Percentiles rank a stretch among this genome's conserved stretches.
phyloP scores from a whole-genome alignment of 2,888 invertebrate genomes.

The Phyto melanocephala region DNA sequence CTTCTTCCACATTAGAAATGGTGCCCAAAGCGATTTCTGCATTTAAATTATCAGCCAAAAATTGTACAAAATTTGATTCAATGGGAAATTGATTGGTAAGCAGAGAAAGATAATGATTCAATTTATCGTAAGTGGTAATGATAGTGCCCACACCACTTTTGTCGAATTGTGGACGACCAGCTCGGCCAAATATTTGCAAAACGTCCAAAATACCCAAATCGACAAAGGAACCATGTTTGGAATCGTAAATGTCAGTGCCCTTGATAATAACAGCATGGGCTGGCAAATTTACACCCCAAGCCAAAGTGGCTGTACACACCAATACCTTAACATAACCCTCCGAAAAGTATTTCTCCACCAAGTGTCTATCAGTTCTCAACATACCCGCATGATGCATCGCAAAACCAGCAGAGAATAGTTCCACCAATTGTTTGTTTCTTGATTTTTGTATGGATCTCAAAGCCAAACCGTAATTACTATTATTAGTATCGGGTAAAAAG shows the following conservation, averaged over 20 bases:
- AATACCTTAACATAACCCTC: slow-evolving; percentile 93
- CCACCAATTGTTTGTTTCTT: slow-evolving; percentile 89
- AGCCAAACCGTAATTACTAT: slow-evolving; percentile 83
- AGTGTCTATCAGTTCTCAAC: slow-evolving; percentile 90
- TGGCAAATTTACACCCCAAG: slow-evolving; percentile 99
- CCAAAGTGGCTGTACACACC: slow-evolving; percentile 97
- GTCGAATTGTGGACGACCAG: slow-evolving; percentile 98
- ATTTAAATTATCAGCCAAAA: slow-evolving; percentile 97
- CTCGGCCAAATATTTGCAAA: slow-evolving; percentile 98
- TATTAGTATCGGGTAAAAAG: slow-evolving; percentile 84
- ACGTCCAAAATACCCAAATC: slow-evolving; percentile 98
- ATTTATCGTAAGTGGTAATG: slow-evolving; percentile 94
- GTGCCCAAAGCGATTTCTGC: slow-evolving; percentile 98
- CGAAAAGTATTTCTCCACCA: slow-evolving; percentile 94
- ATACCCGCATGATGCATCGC: slow-evolving; percentile 98
- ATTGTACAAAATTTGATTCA: slow-evolving; percentile 96
- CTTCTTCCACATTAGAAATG: slow-evolving; percentile 96
- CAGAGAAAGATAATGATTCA: slow-evolving; percentile 94
- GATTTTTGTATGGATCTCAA: slow-evolving; percentile 85
- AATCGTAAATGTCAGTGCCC: slow-evolving; percentile 96
- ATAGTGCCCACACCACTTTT: slow-evolving; percentile 96
- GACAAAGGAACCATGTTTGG: slow-evolving; percentile 94
- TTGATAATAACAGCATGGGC: slow-evolving; percentile 94
- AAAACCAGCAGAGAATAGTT: slow-evolving; percentile 92
- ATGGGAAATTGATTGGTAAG: slow-evolving; percentile 98